Conservation (phyloP, 2,113 vertebrate species). For the Manacus vitellinus region DNA sequence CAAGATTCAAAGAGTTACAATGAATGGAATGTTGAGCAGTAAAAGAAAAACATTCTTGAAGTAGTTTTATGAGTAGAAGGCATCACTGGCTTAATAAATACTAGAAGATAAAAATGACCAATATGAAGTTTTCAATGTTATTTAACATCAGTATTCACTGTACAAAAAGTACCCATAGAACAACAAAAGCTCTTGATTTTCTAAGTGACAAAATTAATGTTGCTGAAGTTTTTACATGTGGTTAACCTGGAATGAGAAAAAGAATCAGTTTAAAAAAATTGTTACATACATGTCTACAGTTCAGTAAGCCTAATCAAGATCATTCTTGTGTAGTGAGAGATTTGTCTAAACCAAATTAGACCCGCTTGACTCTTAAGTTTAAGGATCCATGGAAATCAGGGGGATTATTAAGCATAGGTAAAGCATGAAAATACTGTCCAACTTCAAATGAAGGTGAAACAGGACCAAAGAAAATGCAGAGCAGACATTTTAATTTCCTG, state of each 20-base stretch:
- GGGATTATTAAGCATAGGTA: not conserved
- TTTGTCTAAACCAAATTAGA: not conserved
- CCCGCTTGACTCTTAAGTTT: not conserved
- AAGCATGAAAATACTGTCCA: not conserved
- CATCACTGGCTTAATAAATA: not conserved
- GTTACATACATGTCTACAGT: not conserved
- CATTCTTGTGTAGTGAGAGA: not conserved
- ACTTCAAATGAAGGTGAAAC: not conserved
- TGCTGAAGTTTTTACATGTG: not conserved
- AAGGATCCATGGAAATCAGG: not conserved
- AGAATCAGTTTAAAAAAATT: not conserved
- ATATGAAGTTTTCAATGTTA: not conserved
- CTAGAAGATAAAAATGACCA: not conserved
- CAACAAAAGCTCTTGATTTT: not conserved
- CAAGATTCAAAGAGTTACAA: not conserved
- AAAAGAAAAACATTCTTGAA: not conserved
- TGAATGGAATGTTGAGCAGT: not conserved
- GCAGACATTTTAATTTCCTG: not conserved
- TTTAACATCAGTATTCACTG: not conserved
- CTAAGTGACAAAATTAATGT: not conserved
- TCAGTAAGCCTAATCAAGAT: not conserved
- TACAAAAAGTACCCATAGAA: not conserved
- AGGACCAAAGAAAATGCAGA: rapidly evolving
- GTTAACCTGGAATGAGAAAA: not conserved
- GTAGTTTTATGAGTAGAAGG: not conserved